These are phyloP conservation scores for Craterocephalus amniculus DNA, from an alignment of 2,797 vertebrate genomes.

Conservation along the genomic window DNA sequence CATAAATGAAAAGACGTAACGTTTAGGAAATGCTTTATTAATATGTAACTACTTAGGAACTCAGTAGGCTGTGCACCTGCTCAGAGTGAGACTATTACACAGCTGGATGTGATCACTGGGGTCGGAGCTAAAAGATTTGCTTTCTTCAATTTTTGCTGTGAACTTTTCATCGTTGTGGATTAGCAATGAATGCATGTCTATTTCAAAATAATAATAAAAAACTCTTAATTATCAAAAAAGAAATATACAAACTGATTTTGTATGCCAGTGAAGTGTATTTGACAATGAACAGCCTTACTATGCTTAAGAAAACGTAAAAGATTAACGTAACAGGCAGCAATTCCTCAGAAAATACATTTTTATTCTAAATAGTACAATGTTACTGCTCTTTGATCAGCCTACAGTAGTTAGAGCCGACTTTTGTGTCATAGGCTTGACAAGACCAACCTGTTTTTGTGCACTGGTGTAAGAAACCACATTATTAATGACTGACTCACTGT, in stretches of 20 bases:
- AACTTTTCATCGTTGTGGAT: not conserved
- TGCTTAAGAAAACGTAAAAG: not conserved
- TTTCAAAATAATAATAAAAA: not conserved
- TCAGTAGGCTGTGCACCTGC: slow-evolving; percentile 42
- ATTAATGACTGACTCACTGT: slow-evolving; percentile 80
- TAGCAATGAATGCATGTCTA: slow-evolving; percentile 5
- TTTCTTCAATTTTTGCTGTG: slow-evolving; percentile 13
- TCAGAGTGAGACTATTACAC: not conserved
- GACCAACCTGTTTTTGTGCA: slow-evolving; percentile 85
- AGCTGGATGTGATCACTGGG: slow-evolving; percentile 1
- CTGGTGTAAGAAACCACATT: slow-evolving; percentile 72
- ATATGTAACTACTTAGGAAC: slow-evolving; percentile 27
- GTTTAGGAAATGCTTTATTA: slow-evolving; percentile 4
- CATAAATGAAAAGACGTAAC: not conserved
- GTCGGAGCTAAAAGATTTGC: not conserved
- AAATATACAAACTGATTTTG: not conserved
- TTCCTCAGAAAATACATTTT: slow-evolving; percentile 1
- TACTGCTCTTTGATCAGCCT: slow-evolving; percentile 34
- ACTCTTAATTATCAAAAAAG: not conserved
- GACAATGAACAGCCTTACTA: not conserved
- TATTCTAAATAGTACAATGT: slow-evolving; percentile 4
- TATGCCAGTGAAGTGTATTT: not conserved
- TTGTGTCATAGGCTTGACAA: slow-evolving; percentile 74
- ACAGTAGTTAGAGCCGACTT: slow-evolving; percentile 33
- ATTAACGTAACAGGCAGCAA: not conserved